Base-by-base conservation (phyloP, 2,113 vertebrate species). In the Mobula hypostoma region DNA sequence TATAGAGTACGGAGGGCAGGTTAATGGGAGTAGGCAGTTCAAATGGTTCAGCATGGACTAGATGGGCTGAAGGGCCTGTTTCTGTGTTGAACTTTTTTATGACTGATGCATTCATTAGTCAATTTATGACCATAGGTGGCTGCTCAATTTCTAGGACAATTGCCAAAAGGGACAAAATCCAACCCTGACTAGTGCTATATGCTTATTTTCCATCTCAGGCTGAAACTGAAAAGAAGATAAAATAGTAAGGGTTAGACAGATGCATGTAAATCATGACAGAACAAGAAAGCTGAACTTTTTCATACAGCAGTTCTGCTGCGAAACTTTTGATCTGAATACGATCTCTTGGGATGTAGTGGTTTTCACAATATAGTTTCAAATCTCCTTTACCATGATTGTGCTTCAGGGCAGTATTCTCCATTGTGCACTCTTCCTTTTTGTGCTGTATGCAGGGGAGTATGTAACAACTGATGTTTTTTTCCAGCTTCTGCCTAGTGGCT, bases 321-420 rank as follows among this genome's bases (percentile, higher is more conserved):
- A 74, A 74, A 4, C 68, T 17, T 70, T 11, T 74, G 5, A 94
- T 95, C 94, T 63, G 40, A 7, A 95, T 90, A 88, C 94, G 95
- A 72, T 29, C 74, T 95, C 94, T 94, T 95, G 83, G 94, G 94
- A 95, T 95, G 92, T 91, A 95, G 94, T 94, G 95, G 94, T 80
- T 95, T 94, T 96, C 94, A 96, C 96, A 90, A 94, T 14, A 72
- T 93, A 36, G 82, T n/a, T 9, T 82, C 77, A 94, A 94, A 58
- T 58, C 7, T 85, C 80, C 80, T 83, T 56, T 27, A 27, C 2
- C 83, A 14, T 61, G 11, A 24, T 40, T 24, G 21, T 87, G 29
- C 32, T 88, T 90, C 58, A 63, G 5, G 58, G 1, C 61, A 32
- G 15, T 88, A 66, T 66, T 88, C 66, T 17, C 15, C 29, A 88